These are phyloP conservation scores for Enteromius treurensis DNA, from an alignment of 2,797 vertebrate genomes.

Conservation along the genomic window DNA sequence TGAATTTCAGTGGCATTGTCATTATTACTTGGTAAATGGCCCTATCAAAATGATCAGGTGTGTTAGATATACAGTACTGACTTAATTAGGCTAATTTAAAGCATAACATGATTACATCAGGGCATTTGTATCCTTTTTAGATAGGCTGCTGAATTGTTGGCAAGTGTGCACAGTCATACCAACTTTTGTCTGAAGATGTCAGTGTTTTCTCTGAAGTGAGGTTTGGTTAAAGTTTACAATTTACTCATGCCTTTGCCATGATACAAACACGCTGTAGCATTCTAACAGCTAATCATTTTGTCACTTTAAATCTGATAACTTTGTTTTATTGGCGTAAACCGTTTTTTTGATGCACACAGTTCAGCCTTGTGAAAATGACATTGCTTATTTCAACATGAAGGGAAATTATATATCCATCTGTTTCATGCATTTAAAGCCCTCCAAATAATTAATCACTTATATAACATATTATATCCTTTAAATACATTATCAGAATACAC, in stretches of 20 bases:
- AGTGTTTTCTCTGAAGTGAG: conserved; percentile 13
- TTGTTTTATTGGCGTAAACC: not conserved
- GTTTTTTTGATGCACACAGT: not conserved
- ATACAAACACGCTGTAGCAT: not conserved
- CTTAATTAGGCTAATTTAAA: not conserved
- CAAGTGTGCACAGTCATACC: not conserved
- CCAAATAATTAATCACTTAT: not conserved
- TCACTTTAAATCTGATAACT: not conserved
- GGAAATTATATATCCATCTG: not conserved
- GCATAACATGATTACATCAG: not conserved
- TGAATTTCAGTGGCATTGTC: not conserved
- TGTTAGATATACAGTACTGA: not conserved
- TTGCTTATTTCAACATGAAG: not conserved
- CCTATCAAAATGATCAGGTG: not conserved
- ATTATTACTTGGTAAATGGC: not conserved
- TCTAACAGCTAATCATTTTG: not conserved
- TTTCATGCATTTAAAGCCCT: not conserved
- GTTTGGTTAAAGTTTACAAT: not conserved
- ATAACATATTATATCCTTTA: not conserved
- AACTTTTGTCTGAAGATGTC: conserved; percentile 37
- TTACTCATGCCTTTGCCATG: not conserved
- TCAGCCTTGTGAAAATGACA: not conserved
- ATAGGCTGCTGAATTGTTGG: not conserved
- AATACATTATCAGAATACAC: not conserved
- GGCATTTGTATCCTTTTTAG: not conserved